A percentile compares a stretch with the other conserved stretches of the same genome.
phyloP scores from a whole-genome alignment of 2,113 vertebrate species.

The human (Homo sapiens) region DNA sequence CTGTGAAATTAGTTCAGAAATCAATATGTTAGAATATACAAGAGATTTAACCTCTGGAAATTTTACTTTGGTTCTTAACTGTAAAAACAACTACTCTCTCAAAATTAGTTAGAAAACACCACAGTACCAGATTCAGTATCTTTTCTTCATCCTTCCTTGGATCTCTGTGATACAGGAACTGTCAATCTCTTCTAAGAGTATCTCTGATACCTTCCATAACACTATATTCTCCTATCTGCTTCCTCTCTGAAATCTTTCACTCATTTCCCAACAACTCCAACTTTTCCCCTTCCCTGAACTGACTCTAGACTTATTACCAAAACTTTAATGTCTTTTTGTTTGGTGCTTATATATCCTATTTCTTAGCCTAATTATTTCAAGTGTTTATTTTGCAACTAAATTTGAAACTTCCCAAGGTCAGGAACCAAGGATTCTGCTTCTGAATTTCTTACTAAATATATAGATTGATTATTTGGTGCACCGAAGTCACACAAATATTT shows the following conservation, averaged over 20 bases:
- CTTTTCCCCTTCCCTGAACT: not conserved
- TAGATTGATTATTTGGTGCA: not conserved
- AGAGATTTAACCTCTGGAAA: not conserved
- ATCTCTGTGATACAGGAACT: not conserved
- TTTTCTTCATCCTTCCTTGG: not conserved
- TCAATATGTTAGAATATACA: not conserved
- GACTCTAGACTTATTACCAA: not conserved
- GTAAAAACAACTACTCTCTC: not conserved
- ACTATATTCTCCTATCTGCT: not conserved
- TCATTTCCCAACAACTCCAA: not conserved
- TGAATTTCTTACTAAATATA: not conserved
- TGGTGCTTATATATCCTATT: not conserved
- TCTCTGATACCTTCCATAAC: not conserved
- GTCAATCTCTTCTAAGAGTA: not conserved
- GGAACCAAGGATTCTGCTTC: not conserved
- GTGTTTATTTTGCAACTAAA: not conserved
- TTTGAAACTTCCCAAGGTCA: not conserved
- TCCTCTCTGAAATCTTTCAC: not conserved
- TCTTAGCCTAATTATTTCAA: not conserved
- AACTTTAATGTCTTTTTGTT: not conserved
- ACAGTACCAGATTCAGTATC: not conserved
- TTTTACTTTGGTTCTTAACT: not conserved
- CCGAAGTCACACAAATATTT: constrained; percentile 18
- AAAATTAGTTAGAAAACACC: not conserved
- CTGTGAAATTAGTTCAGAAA: not conserved